Percentiles rank a stretch among this genome's conserved stretches.
Conservation (phyloP, 2,888 invertebrate genomes). For the Galerucella calmariensis region DNA sequence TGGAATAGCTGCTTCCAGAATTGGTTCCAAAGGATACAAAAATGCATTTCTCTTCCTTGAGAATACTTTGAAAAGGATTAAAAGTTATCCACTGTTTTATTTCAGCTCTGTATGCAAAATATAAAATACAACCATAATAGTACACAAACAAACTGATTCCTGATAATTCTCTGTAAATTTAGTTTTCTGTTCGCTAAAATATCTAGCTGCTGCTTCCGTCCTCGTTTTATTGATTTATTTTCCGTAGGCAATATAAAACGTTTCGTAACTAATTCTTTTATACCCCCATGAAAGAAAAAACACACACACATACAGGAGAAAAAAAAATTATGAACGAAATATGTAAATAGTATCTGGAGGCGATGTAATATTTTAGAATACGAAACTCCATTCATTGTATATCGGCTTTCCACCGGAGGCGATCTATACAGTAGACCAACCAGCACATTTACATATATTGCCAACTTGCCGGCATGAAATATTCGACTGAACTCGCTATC, state of each 20-base stretch:
- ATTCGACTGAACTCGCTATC: conserved; percentile 47
- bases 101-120: too few relatives aligned
- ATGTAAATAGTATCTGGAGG: conserved; percentile 47
- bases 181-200: not conserved
- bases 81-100: too few relatives aligned
- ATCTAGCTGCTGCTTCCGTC: not conserved
- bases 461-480: conserved; percentile 34
- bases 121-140: too few relatives aligned
- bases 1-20: too few relatives aligned
- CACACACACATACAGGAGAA: conserved; percentile 5
- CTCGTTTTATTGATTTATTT: conserved; percentile 10
- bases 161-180: not conserved
- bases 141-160: too few relatives aligned
- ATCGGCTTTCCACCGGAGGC: conserved; percentile 46
- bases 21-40: too few relatives aligned
- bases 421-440: conserved; percentile 43
- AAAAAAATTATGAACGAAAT: conserved; percentile 47
- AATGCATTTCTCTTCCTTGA: too few relatives aligned
- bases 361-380: conserved; percentile 48
- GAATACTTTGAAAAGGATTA: too few relatives aligned
- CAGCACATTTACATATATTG: conserved; percentile 36
- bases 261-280: conserved; percentile 26
- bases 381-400: conserved; percentile 49
- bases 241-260: conserved; percentile 12
- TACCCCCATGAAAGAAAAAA: conserved; percentile 20